Evolutionary conservation across 2,113 vertebrate genomes (phyloP).

Genomic region (Hypomesus transpacificus): DNA sequence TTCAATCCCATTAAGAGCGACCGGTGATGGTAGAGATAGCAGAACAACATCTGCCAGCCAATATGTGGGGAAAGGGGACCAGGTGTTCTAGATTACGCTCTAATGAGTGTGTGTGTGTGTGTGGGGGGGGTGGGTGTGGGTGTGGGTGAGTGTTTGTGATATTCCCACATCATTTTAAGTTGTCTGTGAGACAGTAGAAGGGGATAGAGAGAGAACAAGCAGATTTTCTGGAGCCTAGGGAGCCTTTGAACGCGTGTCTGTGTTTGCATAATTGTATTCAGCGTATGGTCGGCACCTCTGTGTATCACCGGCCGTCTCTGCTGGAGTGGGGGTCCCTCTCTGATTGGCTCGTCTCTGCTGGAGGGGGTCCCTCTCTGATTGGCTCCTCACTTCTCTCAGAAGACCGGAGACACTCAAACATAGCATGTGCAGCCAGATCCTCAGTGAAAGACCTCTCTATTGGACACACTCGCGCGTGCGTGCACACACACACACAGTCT

Average conservation of each 20-base stretch:
- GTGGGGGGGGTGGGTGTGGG: slow-evolving; percentile 41
- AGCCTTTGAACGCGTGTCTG: background rate
- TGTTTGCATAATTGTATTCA: background rate
- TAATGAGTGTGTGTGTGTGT: slow-evolving; percentile 55
- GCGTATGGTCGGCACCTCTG: no score
- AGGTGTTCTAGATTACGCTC: slow-evolving; percentile 64
- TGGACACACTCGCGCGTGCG: background rate
- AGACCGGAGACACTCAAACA: no score
- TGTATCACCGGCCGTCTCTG: slow-evolving; percentile 13
- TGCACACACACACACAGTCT: slow-evolving; percentile 29
- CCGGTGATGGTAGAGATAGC: slow-evolving; percentile 64
- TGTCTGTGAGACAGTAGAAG: slow-evolving; percentile 30
- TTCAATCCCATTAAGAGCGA: slow-evolving; percentile 62
- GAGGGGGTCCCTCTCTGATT: background rate
- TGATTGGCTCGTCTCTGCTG: slow-evolving; percentile 6
- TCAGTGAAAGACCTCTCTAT: background rate
- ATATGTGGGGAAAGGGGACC: slow-evolving; percentile 35
- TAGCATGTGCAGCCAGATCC: no score
- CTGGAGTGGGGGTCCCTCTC: background rate
- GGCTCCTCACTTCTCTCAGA: no score
- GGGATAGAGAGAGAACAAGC: slow-evolving; percentile 9
- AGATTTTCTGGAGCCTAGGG: background rate
- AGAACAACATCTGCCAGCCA: slow-evolving; percentile 49
- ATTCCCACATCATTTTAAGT: slow-evolving; percentile 47
- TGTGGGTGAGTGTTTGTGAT: slow-evolving; percentile 40